Evolutionary conservation across 2,888 invertebrate genomes (phyloP), one percentile per base, ranked within the genome.

Genomic region (Ophion slaviceki): DNA sequence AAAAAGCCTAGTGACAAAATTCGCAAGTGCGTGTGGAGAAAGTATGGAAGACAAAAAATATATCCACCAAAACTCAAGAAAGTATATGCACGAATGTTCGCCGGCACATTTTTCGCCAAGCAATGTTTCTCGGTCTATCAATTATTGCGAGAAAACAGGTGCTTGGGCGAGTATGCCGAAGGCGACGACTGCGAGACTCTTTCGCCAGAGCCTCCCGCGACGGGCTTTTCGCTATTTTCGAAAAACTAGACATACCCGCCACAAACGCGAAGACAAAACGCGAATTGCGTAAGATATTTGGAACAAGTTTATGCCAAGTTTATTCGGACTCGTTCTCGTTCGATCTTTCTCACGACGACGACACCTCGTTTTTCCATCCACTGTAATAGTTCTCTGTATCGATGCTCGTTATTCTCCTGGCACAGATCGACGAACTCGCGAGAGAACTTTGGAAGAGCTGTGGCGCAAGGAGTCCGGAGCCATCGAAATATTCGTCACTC

Each of bases 391-490:
- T 47, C 20, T n/a, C 59, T 57, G 28, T 61, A 68, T 53, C 78
- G 77, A 70, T 28, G 17, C 24, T 36, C 24, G 57, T 61, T 40
- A 40, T 64, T 79, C 45, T 68, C 24, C 20, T 57, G 47, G 24
- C 62, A n/a, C 72, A 96, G 96, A 96, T 92, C 95, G 95, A 91
- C 94, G 94, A 90, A 92, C 95, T 62, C 95, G 95, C 2, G 96
- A 96, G 90, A 94, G 94, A 86, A 95, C 95, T 20, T 90, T 96
- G 92, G 96, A 96, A 71, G 95, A 95, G 90, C 89, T 96, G 88
- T 95, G 96, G 95, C 95, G 94, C 91, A 95, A 95, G 89, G 95
- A 95, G 89, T 94, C 95, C 10, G 95, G 95, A 40, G 94, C 95
- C 40, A 92, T 96, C 80, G 95, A 95, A 89, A 95, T 95, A 93